phyloP scores from a whole-genome alignment of 2,113 vertebrate genomes.

The Pomatorhinus ruficollis region DNA sequence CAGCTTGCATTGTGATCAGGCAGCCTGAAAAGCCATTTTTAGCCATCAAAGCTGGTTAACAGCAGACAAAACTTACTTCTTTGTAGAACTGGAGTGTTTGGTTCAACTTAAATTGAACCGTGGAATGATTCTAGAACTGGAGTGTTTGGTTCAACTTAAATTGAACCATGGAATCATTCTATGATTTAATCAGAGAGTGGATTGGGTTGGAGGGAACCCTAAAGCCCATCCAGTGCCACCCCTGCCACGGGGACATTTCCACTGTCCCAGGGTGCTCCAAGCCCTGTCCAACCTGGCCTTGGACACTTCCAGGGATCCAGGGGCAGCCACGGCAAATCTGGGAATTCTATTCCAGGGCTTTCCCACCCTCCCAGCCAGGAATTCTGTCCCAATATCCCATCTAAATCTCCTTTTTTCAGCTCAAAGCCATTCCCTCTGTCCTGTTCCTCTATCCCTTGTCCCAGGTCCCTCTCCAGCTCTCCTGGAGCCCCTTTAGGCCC shows the following conservation, averaged over 20 bases:
- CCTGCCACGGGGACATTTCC: not conserved
- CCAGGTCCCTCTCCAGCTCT: not conserved
- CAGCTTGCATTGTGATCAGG: not conserved
- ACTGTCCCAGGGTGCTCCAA: too few relatives aligned
- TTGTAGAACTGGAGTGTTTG: not conserved
- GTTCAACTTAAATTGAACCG: not conserved
- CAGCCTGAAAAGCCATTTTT: not conserved
- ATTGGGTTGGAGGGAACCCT: not conserved
- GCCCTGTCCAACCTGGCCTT: too few relatives aligned
- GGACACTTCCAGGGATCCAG: too few relatives aligned
- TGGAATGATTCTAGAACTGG: not conserved
- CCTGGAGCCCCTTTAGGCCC: not conserved
- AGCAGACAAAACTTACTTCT: not conserved
- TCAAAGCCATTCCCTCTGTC: not conserved
- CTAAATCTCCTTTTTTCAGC: too few relatives aligned
- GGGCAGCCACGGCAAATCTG: too few relatives aligned
- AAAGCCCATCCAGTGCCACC: accelerated
- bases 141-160: not conserved
- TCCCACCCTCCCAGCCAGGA: too few relatives aligned
- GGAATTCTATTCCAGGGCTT: too few relatives aligned
- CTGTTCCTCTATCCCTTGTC: not conserved
- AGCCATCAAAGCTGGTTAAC: not conserved
- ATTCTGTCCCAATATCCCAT: too few relatives aligned
- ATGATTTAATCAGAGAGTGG: not conserved
- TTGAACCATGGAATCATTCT: too few relatives aligned